A percentile compares a stretch with the other conserved stretches of the same genome.
These are phyloP conservation scores for Rutpela maculata DNA, from an alignment of 2,888 invertebrate species.

Conservation along the genomic window DNA sequence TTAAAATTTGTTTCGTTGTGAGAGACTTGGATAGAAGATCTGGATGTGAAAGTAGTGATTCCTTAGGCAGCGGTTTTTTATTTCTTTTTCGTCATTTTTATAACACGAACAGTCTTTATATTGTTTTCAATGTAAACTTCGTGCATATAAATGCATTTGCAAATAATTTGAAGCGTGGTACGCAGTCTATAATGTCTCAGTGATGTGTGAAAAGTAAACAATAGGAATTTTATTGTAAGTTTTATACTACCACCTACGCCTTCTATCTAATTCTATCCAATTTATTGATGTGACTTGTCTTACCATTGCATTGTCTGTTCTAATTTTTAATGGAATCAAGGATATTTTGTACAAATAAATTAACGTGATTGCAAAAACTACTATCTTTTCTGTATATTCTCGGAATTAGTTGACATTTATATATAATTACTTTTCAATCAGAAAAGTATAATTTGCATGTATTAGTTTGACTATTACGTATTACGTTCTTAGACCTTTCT, in stretches of 20 bases:
- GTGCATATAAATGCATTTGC: background rate
- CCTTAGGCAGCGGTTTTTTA: no score
- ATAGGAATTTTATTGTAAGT: constrained; percentile 13
- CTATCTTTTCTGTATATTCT: constrained; percentile 14
- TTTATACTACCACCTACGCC: constrained; percentile 3
- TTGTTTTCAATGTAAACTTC: background rate
- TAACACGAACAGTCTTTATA: no score
- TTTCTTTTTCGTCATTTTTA: no score
- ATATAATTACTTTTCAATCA: constrained; percentile 19
- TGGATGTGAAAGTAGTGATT: no score
- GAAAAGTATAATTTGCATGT: constrained; percentile 33
- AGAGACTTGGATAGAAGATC: no score
- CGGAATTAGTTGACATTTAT: constrained; percentile 21
- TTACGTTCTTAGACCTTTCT: constrained; percentile 25
- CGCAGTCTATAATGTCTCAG: background rate
- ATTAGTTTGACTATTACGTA: constrained; percentile 20
- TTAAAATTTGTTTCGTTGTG: no score
- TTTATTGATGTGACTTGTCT: background rate
- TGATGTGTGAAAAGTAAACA: constrained; percentile 19
- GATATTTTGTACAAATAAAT: constrained; percentile 22
- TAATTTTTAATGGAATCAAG: constrained; percentile 24
- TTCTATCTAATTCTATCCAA: background rate
- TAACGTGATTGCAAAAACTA: background rate
- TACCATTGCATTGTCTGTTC: constrained; percentile 12
- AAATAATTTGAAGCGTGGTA: background rate